Evolutionary conservation across 2,888 invertebrate genomes (phyloP).

Genomic region (Acleris cristana): DNA sequence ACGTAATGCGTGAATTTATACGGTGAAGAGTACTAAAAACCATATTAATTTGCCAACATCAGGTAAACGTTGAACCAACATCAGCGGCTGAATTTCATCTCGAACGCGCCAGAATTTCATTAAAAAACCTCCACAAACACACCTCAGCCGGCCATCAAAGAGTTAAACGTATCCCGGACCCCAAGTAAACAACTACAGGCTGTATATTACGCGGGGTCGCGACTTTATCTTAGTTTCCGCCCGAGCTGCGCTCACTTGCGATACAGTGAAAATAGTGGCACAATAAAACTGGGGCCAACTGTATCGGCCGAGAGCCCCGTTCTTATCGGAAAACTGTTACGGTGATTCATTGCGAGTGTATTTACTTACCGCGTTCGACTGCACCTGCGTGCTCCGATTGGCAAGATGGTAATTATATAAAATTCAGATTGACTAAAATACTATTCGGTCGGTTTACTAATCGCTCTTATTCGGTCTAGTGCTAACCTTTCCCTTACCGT

Average conservation of each 20-base stretch:
- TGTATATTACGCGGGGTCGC: slow-evolving; percentile 72
- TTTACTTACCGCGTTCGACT: slow-evolving; percentile 35
- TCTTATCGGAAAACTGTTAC: slow-evolving; percentile 78
- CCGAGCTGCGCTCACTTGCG: slow-evolving; percentile 72
- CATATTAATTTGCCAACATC: not conserved
- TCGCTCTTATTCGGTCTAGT: too few relatives aligned
- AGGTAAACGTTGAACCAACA: not conserved
- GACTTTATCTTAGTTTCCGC: slow-evolving; percentile 80
- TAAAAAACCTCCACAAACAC: slow-evolving; percentile 15
- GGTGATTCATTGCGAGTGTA: slow-evolving; percentile 53
- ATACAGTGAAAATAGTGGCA: slow-evolving; percentile 78
- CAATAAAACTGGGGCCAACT: slow-evolving; percentile 76
- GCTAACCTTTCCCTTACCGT: too few relatives aligned
- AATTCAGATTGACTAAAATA: too few relatives aligned
- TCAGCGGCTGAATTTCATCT: not conserved
- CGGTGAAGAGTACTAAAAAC: not conserved
- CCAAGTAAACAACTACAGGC: slow-evolving; percentile 43
- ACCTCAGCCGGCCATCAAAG: slow-evolving; percentile 14
- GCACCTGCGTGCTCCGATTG: slow-evolving; percentile 29
- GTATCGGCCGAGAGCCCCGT: slow-evolving; percentile 64
- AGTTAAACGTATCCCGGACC: slow-evolving; percentile 10
- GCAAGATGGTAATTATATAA: slow-evolving; percentile 7
- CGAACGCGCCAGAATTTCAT: slow-evolving; percentile 4
- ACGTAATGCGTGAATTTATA: too few relatives aligned
- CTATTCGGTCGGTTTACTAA: too few relatives aligned